phyloP scores from a whole-genome alignment of 2,113 vertebrate genomes.

The Petrocephalus microphthalmus region DNA sequence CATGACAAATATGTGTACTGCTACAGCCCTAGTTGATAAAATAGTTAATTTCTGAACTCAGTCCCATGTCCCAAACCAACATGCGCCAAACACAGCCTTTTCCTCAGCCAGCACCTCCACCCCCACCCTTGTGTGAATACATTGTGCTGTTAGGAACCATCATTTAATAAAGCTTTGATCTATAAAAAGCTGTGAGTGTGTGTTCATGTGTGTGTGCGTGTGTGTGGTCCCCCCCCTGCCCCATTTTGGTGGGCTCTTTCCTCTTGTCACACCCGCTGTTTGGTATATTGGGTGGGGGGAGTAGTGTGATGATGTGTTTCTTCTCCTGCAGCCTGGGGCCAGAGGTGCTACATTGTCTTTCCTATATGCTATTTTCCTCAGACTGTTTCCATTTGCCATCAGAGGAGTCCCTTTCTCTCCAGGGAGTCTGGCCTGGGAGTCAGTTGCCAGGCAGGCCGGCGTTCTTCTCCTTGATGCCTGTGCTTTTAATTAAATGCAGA shows the following conservation, averaged over 20 bases:
- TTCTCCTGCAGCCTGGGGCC: conserved; percentile 35
- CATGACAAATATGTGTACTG: background rate
- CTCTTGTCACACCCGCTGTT: background rate
- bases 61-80: background rate
- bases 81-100: background rate
- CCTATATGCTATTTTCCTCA: conserved; percentile 23
- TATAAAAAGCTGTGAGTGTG: background rate
- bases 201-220: background rate
- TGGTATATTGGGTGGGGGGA: background rate
- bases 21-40: background rate
- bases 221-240: background rate
- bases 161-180: background rate
- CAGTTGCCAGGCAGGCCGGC: conserved; percentile 49
- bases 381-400: background rate
- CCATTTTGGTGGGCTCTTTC: background rate
- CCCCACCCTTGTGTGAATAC: background rate
- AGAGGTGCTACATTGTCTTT: conserved; percentile 46
- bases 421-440: conserved; percentile 52
- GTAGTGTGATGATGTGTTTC: background rate
- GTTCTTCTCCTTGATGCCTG: conserved; percentile 49
- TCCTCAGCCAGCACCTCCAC: background rate
- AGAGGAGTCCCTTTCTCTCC: conserved; percentile 45
- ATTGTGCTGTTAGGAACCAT: background rate
- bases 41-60: background rate
- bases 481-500: conserved; percentile 48